Evolutionary conservation across 64 coral and sea anemone species (phyloP), one percentile per base, ranked within the genome.

Genomic region (Dendrophyllia cribrosa): DNA sequence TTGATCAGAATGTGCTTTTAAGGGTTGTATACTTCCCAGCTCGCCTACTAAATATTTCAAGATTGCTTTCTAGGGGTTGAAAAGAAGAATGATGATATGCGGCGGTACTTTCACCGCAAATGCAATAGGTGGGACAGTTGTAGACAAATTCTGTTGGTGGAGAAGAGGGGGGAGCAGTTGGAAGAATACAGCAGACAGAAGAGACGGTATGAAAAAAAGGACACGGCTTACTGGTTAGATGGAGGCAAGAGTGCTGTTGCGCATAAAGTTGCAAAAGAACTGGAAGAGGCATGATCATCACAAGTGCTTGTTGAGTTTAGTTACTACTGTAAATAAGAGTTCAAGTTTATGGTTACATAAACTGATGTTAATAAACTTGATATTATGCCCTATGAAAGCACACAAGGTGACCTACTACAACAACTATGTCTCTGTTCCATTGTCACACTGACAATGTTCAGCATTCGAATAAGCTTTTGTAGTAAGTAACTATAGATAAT

Each of bases 61-160:
- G 66, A 70, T 70, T 70, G 3, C 22, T 70, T 26, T 70, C n/a
- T 77, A 77, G 75, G 75, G 51, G 46, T 77, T 77, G 75, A 50
- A 49, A 77, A 77, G 75, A 77, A 77, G 4, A 77, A 48, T 19
- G 0, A 51, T 77, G 75, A 77, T 49, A 56, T 77, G 46, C 45
- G 16, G n/a, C 15, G 75, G 9, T 77, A 51, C 75, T 77, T 77
- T 53, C 75, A 77, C n/a, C 75, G 48, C 48, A 77, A 77, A 2
- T 77, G 46, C 19, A 77, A 46, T 71, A 71, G 3, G 68, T 71
- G 8, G 68, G 68, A 71, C 68, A 43, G 20, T 43, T 71, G 68
- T 7, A 2, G 68, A 21, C 34, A 21, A 21, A 71, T 71, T 71
- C 68, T 10, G 7, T 20, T 56, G 12, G 6, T 71, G 20, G 19